These are phyloP conservation scores for Spodoptera picta DNA, from an alignment of 2,888 invertebrate species.

Conservation along the genomic window DNA sequence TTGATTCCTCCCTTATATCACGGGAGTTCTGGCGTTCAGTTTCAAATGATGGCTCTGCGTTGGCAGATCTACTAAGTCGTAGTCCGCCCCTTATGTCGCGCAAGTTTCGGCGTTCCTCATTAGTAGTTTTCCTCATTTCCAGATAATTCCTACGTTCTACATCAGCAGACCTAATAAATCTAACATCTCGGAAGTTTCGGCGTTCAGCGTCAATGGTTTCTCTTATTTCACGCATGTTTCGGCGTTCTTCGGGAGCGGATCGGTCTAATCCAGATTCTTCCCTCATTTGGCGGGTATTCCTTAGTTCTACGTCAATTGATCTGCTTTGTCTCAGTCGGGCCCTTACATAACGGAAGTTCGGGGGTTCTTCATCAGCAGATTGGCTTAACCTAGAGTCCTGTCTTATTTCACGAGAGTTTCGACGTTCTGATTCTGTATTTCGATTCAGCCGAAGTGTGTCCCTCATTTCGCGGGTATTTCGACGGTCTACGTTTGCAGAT, in stretches of 20 bases:
- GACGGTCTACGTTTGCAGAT: background rate
- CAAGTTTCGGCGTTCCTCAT: too few species aligned
- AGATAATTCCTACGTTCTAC: too few species aligned
- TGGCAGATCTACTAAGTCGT: too few species aligned
- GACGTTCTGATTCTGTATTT: background rate
- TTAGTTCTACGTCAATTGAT: too few species aligned
- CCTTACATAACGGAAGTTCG: conserved; percentile 5
- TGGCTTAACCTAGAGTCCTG: too few species aligned
- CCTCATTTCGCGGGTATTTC: conserved; percentile 7
- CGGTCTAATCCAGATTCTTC: conserved; percentile 8
- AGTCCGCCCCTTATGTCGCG: too few species aligned
- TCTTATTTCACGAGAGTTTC: background rate
- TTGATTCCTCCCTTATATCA: too few species aligned
- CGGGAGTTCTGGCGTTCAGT: too few species aligned
- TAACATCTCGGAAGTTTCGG: conserved; percentile 5
- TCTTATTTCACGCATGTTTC: conserved; percentile 6
- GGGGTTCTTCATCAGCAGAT: background rate
- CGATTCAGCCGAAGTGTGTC: too few species aligned
- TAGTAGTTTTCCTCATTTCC: too few species aligned
- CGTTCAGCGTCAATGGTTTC: conserved; percentile 2
- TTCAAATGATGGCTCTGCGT: too few species aligned
- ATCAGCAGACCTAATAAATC: too few species aligned
- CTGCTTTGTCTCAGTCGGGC: background rate
- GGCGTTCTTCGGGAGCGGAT: conserved; percentile 13
- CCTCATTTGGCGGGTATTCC: conserved; percentile 1